phyloP scores from a whole-genome alignment of 2,113 vertebrate species.

The Antennarius striatus region DNA sequence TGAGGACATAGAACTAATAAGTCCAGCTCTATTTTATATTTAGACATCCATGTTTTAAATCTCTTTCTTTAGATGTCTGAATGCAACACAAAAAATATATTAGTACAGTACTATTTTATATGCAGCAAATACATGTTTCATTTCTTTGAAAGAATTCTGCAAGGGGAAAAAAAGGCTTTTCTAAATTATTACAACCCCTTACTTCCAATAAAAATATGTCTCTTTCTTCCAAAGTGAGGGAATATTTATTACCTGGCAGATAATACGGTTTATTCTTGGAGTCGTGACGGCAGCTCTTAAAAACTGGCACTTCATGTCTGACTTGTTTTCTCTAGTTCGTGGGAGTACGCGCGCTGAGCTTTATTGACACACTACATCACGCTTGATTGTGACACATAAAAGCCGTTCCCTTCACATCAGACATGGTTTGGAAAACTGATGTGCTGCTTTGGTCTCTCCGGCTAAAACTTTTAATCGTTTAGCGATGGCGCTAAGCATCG shows the following conservation, averaged over 20 bases:
- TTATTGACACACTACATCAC: conserved; percentile 61
- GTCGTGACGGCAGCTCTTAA: conserved; percentile 27
- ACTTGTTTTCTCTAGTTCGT: conserved; percentile 54
- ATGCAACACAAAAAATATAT: not conserved
- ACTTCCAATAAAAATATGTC: conserved; percentile 23
- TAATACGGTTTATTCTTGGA: conserved; percentile 27
- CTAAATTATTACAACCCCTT: not conserved
- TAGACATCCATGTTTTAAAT: not conserved
- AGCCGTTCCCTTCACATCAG: conserved; percentile 50
- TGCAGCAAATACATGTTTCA: not conserved
- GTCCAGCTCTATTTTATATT: not conserved
- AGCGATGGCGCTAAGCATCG: conserved; percentile 20
- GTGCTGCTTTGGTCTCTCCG: conserved; percentile 26
- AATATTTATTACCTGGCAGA: conserved; percentile 57
- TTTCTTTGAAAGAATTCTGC: not conserved
- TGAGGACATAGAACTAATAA: too few species aligned
- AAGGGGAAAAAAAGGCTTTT: not conserved
- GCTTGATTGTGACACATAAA: conserved; percentile 57
- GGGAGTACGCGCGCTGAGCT: conserved; percentile 48
- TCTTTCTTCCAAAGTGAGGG: conserved; percentile 26
- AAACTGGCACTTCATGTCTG: conserved; percentile 55
- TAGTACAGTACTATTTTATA: not conserved
- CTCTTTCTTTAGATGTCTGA: not conserved
- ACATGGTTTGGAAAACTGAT: conserved; percentile 35
- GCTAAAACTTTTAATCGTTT: conserved; percentile 23